These are phyloP conservation scores for Xylocopa sonorina DNA, from an alignment of 1,140 invertebrate species.

Conservation along the genomic window DNA sequence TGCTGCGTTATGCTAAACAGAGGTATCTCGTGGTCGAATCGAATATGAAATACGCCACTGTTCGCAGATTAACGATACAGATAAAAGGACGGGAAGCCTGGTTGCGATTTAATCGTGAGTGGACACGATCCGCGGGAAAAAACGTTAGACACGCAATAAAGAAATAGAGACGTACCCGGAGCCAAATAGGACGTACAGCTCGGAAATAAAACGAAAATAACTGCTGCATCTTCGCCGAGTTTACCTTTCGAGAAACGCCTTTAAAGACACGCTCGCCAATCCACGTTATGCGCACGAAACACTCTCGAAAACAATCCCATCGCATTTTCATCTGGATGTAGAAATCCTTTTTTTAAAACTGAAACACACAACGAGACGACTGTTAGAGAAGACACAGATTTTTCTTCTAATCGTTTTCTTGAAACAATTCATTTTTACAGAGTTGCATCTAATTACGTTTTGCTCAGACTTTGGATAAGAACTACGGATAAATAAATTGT, in stretches of 20 bases:
- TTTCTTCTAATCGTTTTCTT: no score
- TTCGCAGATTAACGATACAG: no score
- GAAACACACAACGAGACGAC: no score
- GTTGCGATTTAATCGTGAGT: neutral
- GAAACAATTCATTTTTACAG: no score
- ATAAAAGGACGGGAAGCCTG: neutral
- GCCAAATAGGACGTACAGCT: slow-evolving; percentile 52
- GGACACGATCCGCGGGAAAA: neutral
- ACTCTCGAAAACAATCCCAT: neutral
- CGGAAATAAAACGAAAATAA: slow-evolving; percentile 51
- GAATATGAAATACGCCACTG: neutral
- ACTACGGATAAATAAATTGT: no score
- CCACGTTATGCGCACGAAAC: neutral
- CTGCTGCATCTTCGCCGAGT: slow-evolving; percentile 22
- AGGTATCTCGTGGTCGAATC: neutral
- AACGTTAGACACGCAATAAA: slow-evolving; percentile 19
- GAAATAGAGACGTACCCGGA: slow-evolving; percentile 47
- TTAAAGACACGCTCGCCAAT: slow-evolving; percentile 4
- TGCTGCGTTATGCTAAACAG: neutral
- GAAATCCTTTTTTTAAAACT: neutral
- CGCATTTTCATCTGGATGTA: neutral
- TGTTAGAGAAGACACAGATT: no score
- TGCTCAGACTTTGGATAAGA: no score
- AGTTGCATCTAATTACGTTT: no score
- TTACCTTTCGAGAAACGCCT: slow-evolving; percentile 27